Percentiles rank a stretch among this genome's conserved stretches.
Evolutionary conservation across 2,113 vertebrate genomes (phyloP).

Genomic region (Malurus melanocephalus): DNA sequence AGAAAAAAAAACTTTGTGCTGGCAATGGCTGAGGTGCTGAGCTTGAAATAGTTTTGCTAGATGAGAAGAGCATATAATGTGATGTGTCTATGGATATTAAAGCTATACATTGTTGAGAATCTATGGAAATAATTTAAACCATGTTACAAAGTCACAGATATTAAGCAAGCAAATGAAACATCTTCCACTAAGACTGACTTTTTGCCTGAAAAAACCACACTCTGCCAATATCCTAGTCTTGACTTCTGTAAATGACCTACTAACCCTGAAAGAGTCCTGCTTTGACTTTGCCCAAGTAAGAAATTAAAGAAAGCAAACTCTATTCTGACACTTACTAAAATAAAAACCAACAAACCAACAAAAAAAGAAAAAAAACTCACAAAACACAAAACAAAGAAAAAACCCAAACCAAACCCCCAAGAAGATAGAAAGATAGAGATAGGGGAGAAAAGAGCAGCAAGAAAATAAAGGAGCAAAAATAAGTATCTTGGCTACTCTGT

Average conservation of each 20-base stretch:
- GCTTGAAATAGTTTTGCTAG: background rate
- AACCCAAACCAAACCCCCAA: background rate
- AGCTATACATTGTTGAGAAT: background rate
- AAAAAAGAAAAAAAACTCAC: background rate
- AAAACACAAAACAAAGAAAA: background rate
- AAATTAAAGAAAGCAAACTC: background rate
- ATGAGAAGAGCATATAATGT: background rate
- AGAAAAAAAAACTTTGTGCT: background rate
- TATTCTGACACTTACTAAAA: background rate
- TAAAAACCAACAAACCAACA: background rate
- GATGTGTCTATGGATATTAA: background rate
- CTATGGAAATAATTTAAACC: background rate
- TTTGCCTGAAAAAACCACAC: background rate
- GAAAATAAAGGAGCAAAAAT: background rate
- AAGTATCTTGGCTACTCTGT: background rate
- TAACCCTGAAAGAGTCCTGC: background rate
- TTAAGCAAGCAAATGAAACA: background rate
- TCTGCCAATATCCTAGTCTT: background rate
- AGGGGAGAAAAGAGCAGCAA: rapidly evolving
- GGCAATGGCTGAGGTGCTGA: background rate
- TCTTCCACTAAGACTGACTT: background rate
- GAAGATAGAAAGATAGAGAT: rapidly evolving
- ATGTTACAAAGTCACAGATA: background rate
- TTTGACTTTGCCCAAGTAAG: background rate
- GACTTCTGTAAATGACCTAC: background rate